phyloP scores from a whole-genome alignment of 2,888 invertebrate species.

The Theretra japonica region DNA sequence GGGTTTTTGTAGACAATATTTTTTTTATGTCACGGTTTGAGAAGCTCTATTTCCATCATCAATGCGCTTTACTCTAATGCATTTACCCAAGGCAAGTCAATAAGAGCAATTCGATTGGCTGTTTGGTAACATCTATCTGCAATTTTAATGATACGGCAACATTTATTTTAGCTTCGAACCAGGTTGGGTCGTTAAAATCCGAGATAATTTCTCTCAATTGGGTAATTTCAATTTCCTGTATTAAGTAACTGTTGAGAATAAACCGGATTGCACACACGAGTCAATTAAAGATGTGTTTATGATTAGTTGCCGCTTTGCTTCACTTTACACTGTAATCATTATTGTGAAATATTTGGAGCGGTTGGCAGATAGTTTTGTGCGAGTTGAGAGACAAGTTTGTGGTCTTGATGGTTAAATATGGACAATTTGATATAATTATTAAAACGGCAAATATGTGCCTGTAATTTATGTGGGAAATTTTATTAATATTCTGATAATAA shows the following conservation, averaged over 20 bases:
- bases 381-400: no score
- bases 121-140: slow-evolving; percentile 26
- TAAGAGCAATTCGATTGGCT: slow-evolving; percentile 16
- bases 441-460: background rate
- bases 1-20: background rate
- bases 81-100: slow-evolving; percentile 23
- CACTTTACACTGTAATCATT: background rate
- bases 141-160: slow-evolving; percentile 18
- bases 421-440: background rate
- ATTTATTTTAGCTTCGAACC: slow-evolving; percentile 21
- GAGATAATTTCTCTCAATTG: slow-evolving; percentile 24
- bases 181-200: slow-evolving; percentile 25
- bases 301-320: background rate
- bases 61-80: slow-evolving; percentile 13
- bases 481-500: background rate
- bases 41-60: background rate
- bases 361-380: background rate
- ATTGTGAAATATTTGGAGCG: background rate
- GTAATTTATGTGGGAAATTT: background rate
- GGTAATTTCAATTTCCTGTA: slow-evolving; percentile 19
- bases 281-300: slow-evolving; percentile 3
- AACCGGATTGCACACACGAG: slow-evolving; percentile 7
- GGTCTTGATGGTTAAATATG: no score
- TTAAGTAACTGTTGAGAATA: background rate
- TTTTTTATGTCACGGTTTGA: background rate